Evolutionary conservation across 2,797 vertebrate genomes (phyloP).

Genomic region (Channallabes apus): DNA sequence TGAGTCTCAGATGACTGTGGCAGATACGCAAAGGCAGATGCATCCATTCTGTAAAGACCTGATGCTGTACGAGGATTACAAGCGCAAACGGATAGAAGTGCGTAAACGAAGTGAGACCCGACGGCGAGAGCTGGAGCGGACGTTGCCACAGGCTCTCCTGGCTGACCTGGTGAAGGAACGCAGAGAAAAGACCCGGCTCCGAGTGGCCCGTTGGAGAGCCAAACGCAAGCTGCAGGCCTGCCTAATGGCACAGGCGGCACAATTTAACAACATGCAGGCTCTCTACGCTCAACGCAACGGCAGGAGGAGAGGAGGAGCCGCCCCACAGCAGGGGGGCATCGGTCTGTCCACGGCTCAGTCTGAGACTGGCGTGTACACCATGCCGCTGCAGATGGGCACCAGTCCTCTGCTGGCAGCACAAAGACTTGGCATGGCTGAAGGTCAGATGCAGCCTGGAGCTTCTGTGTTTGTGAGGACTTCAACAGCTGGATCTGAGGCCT

Average conservation of each 20-base stretch:
- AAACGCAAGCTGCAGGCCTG: constrained; percentile 78
- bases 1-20: constrained; percentile 41
- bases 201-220: constrained; percentile 79
- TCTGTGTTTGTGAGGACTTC: constrained; percentile 34
- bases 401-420: constrained; percentile 44
- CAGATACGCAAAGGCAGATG: constrained; percentile 52
- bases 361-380: constrained; percentile 48
- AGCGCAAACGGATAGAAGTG: constrained; percentile 71
- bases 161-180: constrained; percentile 73
- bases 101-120: constrained; percentile 66
- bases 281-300: constrained; percentile 40
- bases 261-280: constrained; percentile 37
- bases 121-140: constrained; percentile 74
- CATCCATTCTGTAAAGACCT: constrained; percentile 71
- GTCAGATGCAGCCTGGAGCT: constrained; percentile 42
- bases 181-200: constrained; percentile 77
- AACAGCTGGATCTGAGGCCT: constrained; percentile 38
- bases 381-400: constrained; percentile 52
- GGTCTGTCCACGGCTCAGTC: constrained; percentile 37
- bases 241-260: constrained; percentile 55
- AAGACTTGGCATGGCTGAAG: constrained; percentile 37
- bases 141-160: constrained; percentile 76
- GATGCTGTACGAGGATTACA: constrained; percentile 74
- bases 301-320: constrained; percentile 38
- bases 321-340: constrained; percentile 38